phyloP scores from a whole-genome alignment of 2,888 invertebrate species.

The Metalampra italica region DNA sequence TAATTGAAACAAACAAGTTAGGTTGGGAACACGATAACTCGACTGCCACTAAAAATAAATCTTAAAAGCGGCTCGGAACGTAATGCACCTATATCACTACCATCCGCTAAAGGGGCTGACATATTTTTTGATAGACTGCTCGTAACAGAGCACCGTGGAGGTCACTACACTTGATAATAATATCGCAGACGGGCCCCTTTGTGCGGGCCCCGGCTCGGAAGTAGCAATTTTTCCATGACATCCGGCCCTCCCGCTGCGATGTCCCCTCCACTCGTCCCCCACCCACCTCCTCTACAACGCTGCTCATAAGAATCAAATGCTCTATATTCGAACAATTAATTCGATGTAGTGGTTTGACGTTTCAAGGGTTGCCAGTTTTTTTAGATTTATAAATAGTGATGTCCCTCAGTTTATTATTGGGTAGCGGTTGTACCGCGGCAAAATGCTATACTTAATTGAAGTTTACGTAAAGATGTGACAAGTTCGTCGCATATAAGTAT shows the following conservation, averaged over 20 bases:
- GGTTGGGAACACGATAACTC: neutral
- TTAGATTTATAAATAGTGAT: too few relatives aligned
- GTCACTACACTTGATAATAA: conserved; percentile 63
- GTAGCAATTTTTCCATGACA: conserved; percentile 71
- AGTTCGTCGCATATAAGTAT: too few relatives aligned
- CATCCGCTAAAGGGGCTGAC: conserved; percentile 36
- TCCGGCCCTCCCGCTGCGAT: conserved; percentile 58
- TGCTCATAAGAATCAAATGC: conserved; percentile 49
- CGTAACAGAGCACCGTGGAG: conserved; percentile 42
- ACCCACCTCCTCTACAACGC: conserved; percentile 18
- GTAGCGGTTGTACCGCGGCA: too few relatives aligned
- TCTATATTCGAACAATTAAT: conserved; percentile 4
- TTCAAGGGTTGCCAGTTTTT: too few relatives aligned
- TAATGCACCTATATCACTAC: conserved; percentile 8
- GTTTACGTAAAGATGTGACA: too few relatives aligned
- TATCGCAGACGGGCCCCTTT: conserved; percentile 57
- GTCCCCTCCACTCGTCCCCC: conserved; percentile 45
- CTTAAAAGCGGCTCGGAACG: neutral
- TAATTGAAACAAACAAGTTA: neutral
- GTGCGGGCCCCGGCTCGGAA: conserved; percentile 57
- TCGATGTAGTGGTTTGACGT: too few relatives aligned
- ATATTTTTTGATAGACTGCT: conserved; percentile 48
- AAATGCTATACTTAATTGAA: too few relatives aligned
- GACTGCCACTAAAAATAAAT: neutral
- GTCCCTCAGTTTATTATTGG: too few relatives aligned